Evolutionary conservation across 2,113 vertebrate species (phyloP).

Genomic region (Carassius carassius): DNA sequence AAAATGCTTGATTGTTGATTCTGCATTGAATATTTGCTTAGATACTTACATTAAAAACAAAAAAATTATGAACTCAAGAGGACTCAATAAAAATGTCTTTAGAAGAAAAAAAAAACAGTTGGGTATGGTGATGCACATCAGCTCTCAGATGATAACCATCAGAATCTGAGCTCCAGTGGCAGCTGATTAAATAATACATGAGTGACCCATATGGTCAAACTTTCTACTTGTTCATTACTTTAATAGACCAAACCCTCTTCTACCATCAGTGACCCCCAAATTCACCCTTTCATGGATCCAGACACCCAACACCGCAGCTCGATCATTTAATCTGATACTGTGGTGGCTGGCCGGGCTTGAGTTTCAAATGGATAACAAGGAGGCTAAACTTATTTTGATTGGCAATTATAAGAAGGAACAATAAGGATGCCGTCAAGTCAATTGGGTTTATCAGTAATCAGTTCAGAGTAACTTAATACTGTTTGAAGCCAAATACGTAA

Average conservation of each 20-base stretch:
- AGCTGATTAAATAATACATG: conserved; percentile 56
- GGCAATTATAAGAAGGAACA: conserved; percentile 55
- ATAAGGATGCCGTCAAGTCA: conserved; percentile 46
- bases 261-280: conserved; percentile 41
- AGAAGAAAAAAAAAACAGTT: neutral
- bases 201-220: conserved; percentile 53
- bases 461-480: conserved; percentile 46
- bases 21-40: neutral
- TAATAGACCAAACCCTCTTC: conserved; percentile 41
- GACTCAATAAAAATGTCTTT: neutral
- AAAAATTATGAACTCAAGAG: neutral
- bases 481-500: conserved; percentile 24
- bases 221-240: conserved; percentile 48
- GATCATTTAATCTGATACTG: conserved; percentile 37
- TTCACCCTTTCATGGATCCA: conserved; percentile 49
- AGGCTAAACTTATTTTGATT: conserved; percentile 50
- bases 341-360: conserved; percentile 24
- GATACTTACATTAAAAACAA: neutral
- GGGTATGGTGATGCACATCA: neutral
- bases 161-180: conserved; percentile 47
- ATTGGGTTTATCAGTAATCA: conserved; percentile 53
- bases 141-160: conserved; percentile 36
- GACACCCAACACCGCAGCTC: conserved; percentile 47
- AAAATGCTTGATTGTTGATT: neutral
- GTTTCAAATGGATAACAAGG: conserved; percentile 52